Evolutionary conservation across 2,888 invertebrate species (phyloP), one percentile per base, ranked within the genome.

Genomic region (Eurytoma adleriae): DNA sequence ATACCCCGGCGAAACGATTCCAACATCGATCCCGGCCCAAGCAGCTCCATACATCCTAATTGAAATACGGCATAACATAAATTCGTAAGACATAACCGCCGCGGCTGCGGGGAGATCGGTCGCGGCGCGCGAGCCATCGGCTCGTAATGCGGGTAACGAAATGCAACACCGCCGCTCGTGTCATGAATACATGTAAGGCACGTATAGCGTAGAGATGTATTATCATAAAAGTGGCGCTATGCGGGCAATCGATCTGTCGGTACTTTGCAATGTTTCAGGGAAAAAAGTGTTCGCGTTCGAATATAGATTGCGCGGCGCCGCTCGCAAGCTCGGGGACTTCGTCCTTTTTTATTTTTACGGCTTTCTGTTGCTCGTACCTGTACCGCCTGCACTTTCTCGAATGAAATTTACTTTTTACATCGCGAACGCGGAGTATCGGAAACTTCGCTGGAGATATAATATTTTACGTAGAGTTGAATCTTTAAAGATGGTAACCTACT

Each of bases 221-320:
- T 73, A 77, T 77, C 68, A 72, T 69, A 73, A 73, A 80, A 68
- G 72, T 64, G 48, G 50, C 52, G 54, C 71, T 76, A 68, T 72
- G 80, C 80, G 80, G 71, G 76, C 24, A 72, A 72, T 80, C 76
- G 80, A 80, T 80, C 76, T 70, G 20, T 40, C 1, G 75, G 5
- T 30, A 56, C 27, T 67, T 77, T 69, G 50, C 59, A 62, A 69
- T 74, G 62, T 64, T 79, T 79, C 69, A 59, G 67, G 76, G 71
- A 75, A 71, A 79, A 40, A 40, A 10, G 4, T 40, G 4, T 40
- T 67, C 75, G 69, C 40, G 24, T 61, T 66, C 66, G 57, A 16
- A 61, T 67, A 59, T 72, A n/a, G 68, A 79, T 68, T 24, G 18
- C 18, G 16, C 30, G 56, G 48, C 50, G 3, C 54, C 54, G n/a